Base-by-base conservation (phyloP, 2,797 vertebrate genomes). In the Esox lucius region DNA sequence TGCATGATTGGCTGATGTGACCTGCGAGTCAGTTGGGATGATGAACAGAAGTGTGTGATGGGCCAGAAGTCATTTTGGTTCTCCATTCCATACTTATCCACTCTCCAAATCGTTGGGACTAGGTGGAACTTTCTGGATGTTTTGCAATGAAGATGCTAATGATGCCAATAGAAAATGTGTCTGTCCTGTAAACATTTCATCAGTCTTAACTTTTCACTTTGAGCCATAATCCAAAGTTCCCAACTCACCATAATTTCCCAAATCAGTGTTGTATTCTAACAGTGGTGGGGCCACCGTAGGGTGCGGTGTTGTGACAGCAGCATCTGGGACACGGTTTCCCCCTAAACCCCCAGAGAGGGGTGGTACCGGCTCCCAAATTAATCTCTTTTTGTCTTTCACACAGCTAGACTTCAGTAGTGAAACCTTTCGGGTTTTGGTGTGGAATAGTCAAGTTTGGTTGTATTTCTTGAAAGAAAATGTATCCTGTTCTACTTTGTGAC, bases 1-100 rank as follows among this genome's bases (percentile, higher is more conserved):
- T 73, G 46, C 49, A 28, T 74, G 72, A 72, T 78, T 88, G 83
- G 85, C 51, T 71, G 19, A 22, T 78, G 28, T 84, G 86, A 84
- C 80, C 74, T 77, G 79, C 16, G 53, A 61, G 75, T 75, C 59
- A 61, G 31, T 65, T 46, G 62, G 24, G 22, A 65, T 70, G 39
- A 80, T 19, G 1, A 80, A 82, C 75, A 72, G 62, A 75, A 77
- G 66, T 74, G 24, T 75, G 31, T 26, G 65, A 51, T 78, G 70
- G 75, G 42, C 35, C 17, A 62, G 62, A 48, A 66, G 28, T 28
- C n/a, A 17, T 5, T 35, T 39, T 39, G 35, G 49, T 33, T 53
- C 28, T 31, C 31, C 26, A 16, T 33, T 59, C 42, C 28, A 48
- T 11, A 19, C 19, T 31, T 49, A 48, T 26, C 15, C 26, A 48